Conservation (phyloP, 2,113 vertebrate species). For the Poecilia latipinna region DNA sequence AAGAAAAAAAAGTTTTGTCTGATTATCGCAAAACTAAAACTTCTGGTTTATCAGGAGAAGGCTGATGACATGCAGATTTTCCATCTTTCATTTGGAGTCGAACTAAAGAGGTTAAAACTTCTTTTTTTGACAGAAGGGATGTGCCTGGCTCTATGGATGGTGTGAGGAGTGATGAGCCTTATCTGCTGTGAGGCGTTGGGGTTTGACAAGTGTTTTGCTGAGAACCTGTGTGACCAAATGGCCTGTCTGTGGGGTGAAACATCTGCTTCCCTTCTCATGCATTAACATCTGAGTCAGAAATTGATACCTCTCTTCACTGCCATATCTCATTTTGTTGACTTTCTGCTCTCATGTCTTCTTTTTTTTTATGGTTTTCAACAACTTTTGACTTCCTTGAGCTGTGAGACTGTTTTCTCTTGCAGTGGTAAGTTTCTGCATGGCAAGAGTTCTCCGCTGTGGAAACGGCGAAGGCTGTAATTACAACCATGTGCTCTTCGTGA, state of each 20-base stretch:
- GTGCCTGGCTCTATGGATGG: conserved; percentile 24
- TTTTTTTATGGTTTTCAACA: conserved; percentile 10
- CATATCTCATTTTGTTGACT: conserved; percentile 45
- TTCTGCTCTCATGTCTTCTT: conserved; percentile 28
- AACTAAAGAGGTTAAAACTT: conserved; percentile 46
- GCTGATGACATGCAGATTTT: conserved; percentile 31
- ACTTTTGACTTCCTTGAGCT: conserved; percentile 26
- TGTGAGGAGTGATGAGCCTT: conserved; percentile 50
- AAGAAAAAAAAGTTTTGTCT: conserved; percentile 7
- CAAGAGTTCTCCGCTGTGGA: conserved; percentile 30
- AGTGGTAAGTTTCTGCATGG: conserved; percentile 25
- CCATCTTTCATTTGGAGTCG: conserved; percentile 28
- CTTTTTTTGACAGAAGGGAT: conserved; percentile 23
- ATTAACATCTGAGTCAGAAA: conserved; percentile 40
- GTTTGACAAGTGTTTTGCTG: conserved; percentile 50
- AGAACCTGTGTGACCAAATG: conserved; percentile 54
- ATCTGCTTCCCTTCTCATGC: conserved; percentile 68
- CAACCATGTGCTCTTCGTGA: conserved; percentile 37
- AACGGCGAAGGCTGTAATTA: conserved; percentile 44
- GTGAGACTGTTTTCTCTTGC: conserved; percentile 35
- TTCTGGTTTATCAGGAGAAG: conserved; percentile 32
- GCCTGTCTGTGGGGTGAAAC: conserved; percentile 40
- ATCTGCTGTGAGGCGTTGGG: conserved; percentile 44
- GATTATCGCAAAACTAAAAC: conserved; percentile 45
- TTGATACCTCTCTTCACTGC: conserved; percentile 36